phyloP scores from a whole-genome alignment of 2,113 vertebrate species.

The Noctilio leporinus region DNA sequence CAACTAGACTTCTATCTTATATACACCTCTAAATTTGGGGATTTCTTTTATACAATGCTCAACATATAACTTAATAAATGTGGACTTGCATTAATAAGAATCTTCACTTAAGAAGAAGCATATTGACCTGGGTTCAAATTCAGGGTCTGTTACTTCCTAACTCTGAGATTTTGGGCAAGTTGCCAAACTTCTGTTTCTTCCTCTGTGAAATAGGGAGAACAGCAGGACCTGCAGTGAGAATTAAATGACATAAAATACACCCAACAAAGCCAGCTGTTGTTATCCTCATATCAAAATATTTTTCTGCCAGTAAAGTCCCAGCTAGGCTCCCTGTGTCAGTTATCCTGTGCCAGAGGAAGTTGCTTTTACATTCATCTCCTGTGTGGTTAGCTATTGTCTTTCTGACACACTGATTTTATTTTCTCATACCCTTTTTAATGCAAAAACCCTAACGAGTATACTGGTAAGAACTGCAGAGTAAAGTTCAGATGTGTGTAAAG shows the following conservation, averaged over 20 bases:
- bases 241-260: rapidly evolving
- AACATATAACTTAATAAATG: background rate
- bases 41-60: background rate
- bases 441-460: background rate
- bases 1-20: background rate
- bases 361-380: background rate
- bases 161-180: background rate
- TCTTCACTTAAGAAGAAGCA: background rate
- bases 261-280: background rate
- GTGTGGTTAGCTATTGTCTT: background rate
- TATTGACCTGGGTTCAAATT: background rate
- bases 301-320: background rate
- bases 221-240: background rate
- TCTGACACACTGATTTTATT: background rate
- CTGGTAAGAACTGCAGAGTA: background rate
- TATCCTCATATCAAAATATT: too few relatives aligned
- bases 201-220: too few relatives aligned
- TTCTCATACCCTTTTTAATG: background rate
- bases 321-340: background rate
- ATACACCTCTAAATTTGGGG: background rate
- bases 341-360: background rate
- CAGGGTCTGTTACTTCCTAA: background rate
- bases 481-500: background rate
- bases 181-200: background rate
- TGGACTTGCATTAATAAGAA: background rate